Evolutionary conservation across 2,113 vertebrate genomes (phyloP).

Genomic region (Anguilla japonica): DNA sequence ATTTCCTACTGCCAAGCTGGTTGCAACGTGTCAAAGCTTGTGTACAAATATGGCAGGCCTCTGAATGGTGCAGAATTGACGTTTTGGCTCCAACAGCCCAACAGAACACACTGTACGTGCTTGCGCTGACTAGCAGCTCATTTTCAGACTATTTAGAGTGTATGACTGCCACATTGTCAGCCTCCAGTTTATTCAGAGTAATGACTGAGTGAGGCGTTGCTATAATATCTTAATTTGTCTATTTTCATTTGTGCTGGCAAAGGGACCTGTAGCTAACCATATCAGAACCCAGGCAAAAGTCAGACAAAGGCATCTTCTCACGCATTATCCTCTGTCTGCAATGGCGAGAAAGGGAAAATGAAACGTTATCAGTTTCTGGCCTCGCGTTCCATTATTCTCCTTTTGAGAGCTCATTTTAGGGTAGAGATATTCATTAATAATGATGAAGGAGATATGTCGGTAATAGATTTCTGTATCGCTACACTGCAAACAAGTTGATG

Average conservation of each 20-base stretch:
- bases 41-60: not conserved
- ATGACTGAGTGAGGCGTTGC: not conserved
- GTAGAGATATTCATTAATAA: not conserved
- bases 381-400: not conserved
- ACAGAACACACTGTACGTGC: not conserved
- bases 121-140: not conserved
- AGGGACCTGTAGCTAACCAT: not conserved
- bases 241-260: not conserved
- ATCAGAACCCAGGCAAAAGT: not conserved
- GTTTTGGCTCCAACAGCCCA: not conserved
- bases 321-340: not conserved
- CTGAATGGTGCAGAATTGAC: not conserved
- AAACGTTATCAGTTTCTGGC: not conserved
- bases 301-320: not conserved
- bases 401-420: not conserved
- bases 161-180: not conserved
- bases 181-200: not conserved
- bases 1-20: not conserved
- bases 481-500: not conserved
- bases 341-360: not conserved
- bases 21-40: not conserved
- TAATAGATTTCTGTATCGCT: not conserved
- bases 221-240: not conserved
- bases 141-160: not conserved
- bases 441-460: not conserved